phyloP scores from a whole-genome alignment of 2,797 vertebrate genomes.

The Megalops cyprinoides region DNA sequence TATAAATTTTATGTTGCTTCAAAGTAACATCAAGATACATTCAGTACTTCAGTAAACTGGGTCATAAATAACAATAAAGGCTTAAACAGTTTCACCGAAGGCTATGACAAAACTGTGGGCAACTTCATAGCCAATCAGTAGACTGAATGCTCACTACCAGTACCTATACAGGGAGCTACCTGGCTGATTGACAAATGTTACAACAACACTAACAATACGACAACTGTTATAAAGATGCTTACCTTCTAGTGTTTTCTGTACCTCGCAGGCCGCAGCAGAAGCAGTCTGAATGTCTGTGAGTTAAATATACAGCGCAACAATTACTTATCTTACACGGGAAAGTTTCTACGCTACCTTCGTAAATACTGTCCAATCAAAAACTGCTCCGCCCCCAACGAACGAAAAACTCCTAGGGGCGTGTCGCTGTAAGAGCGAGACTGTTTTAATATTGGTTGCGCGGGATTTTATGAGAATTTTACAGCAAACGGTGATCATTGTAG shows the following conservation, averaged over 20 bases:
- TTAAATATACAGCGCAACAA: slow-evolving; percentile 39
- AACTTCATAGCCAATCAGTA: background rate
- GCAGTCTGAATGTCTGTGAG: slow-evolving; percentile 65
- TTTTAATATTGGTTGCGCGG: slow-evolving; percentile 10
- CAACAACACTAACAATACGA: background rate
- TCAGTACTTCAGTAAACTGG: background rate
- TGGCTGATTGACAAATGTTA: background rate
- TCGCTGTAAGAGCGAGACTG: background rate
- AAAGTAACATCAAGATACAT: background rate
- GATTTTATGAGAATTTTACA: background rate
- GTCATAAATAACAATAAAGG: background rate
- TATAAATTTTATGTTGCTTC: too few relatives aligned
- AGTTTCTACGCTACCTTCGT: background rate
- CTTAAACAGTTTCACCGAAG: background rate
- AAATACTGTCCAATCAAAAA: slow-evolving; percentile 6
- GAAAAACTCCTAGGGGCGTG: slow-evolving; percentile 6
- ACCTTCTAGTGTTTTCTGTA: slow-evolving; percentile 72
- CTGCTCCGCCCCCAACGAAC: background rate
- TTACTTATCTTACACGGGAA: background rate
- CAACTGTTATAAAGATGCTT: slow-evolving; percentile 27
- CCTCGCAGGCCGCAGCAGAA: slow-evolving; percentile 65
- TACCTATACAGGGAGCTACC: background rate
- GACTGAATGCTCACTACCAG: background rate
- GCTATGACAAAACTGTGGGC: background rate
- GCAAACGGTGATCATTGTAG: background rate